phyloP scores from a whole-genome alignment of 2,888 invertebrate genomes.

The Drosophila niveifrons region DNA sequence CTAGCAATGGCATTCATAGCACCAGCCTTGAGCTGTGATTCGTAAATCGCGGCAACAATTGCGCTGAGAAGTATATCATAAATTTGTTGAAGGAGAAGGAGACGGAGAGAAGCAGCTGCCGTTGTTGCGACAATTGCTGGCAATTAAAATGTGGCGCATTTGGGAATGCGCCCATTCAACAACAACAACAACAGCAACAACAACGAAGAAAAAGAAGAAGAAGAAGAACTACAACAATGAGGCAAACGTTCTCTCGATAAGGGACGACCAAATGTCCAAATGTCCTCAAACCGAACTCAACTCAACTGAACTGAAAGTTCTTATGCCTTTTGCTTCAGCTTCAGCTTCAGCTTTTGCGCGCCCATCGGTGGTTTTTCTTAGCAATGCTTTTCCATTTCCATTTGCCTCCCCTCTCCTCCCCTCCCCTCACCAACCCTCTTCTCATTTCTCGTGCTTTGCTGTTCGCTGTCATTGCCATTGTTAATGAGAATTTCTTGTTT shows the following conservation, averaged over 20 bases:
- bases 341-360: conserved; percentile 53
- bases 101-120: conserved; percentile 49
- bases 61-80: conserved; percentile 81
- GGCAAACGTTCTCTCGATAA: conserved; percentile 52
- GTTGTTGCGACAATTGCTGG: conserved; percentile 76
- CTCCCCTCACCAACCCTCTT: not conserved
- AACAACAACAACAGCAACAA: conserved; percentile 7
- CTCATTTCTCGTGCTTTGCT: conserved; percentile 24
- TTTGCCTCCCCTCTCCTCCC: not conserved
- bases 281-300: conserved; percentile 11
- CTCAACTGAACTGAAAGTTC: conserved; percentile 17
- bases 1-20: not conserved
- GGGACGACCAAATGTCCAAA: conserved; percentile 60
- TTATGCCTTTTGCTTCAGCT: conserved; percentile 46
- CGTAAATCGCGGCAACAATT: conserved; percentile 81
- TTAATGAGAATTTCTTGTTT: conserved; percentile 85
- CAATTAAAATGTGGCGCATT: conserved; percentile 82
- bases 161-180: conserved; percentile 62
- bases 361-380: conserved; percentile 55
- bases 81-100: conserved; percentile 62
- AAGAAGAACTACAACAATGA: conserved; percentile 27
- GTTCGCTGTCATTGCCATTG: conserved; percentile 81
- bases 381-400: not conserved
- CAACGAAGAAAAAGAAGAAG: conserved; percentile 22
- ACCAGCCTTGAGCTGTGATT: conserved; percentile 43